Conservation (phyloP, 2,797 vertebrate genomes). For the Mormyrus hasselquistii region DNA sequence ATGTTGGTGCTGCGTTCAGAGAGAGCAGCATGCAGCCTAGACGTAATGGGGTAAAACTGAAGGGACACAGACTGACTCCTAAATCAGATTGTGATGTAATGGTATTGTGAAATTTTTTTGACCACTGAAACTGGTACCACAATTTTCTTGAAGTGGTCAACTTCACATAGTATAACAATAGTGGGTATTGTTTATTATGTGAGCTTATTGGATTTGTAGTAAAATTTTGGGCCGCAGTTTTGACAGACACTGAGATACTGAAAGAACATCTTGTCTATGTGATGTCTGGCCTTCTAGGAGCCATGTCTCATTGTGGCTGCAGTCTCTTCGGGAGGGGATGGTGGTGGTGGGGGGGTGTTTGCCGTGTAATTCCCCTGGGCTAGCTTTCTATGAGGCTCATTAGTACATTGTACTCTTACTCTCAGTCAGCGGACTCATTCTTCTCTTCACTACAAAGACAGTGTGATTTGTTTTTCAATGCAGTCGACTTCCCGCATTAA, state of each 20-base stretch:
- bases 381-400: background rate
- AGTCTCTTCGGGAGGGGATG: background rate
- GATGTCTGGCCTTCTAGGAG: background rate
- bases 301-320: background rate
- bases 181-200: conserved; percentile 2
- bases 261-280: background rate
- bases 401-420: background rate
- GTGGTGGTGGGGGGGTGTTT: background rate
- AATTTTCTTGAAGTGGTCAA: background rate
- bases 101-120: background rate
- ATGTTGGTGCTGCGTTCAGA: background rate
- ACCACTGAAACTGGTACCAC: background rate
- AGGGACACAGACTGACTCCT: background rate
- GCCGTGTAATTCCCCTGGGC: background rate
- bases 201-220: background rate
- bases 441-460: background rate
- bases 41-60: background rate
- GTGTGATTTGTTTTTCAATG: background rate
- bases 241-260: background rate
- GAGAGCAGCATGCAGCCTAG: background rate
- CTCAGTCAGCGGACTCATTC: background rate
- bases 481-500: background rate
- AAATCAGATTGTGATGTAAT: background rate
- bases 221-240: background rate
- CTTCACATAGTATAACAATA: background rate